Base-by-base conservation (phyloP, 2,797 vertebrate species). In the Tokudaia tokunoshimensis region DNA sequence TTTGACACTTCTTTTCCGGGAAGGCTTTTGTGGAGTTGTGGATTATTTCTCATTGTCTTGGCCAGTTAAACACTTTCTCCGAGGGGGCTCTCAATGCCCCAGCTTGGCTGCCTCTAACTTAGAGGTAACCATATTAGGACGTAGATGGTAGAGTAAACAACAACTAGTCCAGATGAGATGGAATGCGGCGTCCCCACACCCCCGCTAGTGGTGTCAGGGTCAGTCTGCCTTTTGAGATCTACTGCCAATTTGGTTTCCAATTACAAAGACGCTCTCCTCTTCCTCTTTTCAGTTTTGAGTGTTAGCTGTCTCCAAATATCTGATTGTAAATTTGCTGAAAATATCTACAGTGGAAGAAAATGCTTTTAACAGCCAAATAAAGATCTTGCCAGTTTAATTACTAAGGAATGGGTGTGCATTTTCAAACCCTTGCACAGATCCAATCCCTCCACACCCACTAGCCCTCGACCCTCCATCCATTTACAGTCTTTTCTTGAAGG, bases 51-150 rank as follows among this genome's bases (percentile, higher is more conserved):
- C 99, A 99, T 99, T 99, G 99, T 99, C 99, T 99, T 99, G 98
- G 98, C 99, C 98, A 98, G 99, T 99, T 99, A 99, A 99, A 99
- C 98, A 98, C 98, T 97, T 98, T 99, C 99, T 99, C 99, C 97
- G 96, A 98, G 98, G 98, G 98, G 99, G 99, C 99, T 99, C 99
- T 99, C 98, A 97, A 97, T 96, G 97, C 98, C 98, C 98, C 41
- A 97, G 98, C 98, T 91, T 97, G 97, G 98, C 98, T 61, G 98
- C 98, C 99, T 99, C 95, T 98, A 98, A 99, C 99, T 98, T 99
- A 99, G 99, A 99, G 99, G 99, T 99, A 99, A 99, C 99, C 99
- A 99, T 99, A 99, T 99, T 99, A 99, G 99, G 99, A 99, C 98
- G 99, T 98, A 99, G 99, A 99, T 99, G 99, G 99, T 99, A 99